Base-by-base conservation (phyloP, 2,888 invertebrate genomes). In the Dryocosmus kuriphilus region DNA sequence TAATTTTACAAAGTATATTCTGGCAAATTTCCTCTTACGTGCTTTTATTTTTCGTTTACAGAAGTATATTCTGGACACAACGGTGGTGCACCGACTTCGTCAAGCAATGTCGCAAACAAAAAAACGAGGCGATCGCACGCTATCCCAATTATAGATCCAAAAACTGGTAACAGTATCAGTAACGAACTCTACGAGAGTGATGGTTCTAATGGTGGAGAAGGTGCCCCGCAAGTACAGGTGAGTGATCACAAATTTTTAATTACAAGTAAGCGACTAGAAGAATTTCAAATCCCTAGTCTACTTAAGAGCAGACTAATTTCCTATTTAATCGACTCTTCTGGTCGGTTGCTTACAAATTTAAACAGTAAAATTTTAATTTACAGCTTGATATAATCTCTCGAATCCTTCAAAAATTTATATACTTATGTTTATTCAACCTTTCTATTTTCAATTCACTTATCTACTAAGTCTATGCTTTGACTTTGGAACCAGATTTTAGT, bases 131-230 rank as follows among this genome's bases (percentile, higher is more conserved):
- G 88, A 78, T 79, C 83, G 81, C 86, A 91, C 83, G 92, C 92
- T 57, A 88, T 93, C 67, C 76, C 83, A 55, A 93, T 94, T 22
- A 92, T 93, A 22, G 88, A 94, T 89, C 93, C 94, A 2, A 82
- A 87, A 74, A 93, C 93, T 57, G 92, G 93, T 80, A 93, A 93
- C 92, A 93, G 93, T 81, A 92, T 94, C 78, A 92, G 93, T 75
- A 91, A 92, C 51, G 93, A 93, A 82, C 89, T 92, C 83, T 92
- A 91, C 86, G 88, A 91, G 83, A 92, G 91, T 86, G 61, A 76
- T 57, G 76, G 57, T 1, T 90, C 91, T 85, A 85, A 91, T 83
- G 92, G 91, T 87, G 92, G 92, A 80, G 93, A 93, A 82, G 90
- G 93, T 86, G 93, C 93, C 55, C 93, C 93, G 73, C 93, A 93